phyloP scores from a whole-genome alignment of 2,888 invertebrate species.

The Ischnura elegans region DNA sequence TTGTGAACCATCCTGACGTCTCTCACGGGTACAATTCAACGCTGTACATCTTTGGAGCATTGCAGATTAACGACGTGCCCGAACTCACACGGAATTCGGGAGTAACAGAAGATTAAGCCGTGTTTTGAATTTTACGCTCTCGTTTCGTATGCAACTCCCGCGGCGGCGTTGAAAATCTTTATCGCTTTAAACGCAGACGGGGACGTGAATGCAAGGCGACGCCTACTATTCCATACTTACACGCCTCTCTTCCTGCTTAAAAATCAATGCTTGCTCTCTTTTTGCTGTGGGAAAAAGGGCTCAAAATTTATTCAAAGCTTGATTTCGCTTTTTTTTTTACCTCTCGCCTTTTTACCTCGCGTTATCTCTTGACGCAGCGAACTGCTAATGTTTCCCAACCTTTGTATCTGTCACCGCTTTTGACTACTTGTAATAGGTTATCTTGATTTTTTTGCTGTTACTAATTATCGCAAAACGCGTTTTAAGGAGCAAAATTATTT shows the following conservation, averaged over 20 bases:
- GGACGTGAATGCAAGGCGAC: not conserved
- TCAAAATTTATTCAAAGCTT: not conserved
- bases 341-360: not conserved
- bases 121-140: slow-evolving; percentile 9
- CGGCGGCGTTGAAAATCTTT: not conserved
- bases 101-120: slow-evolving; percentile 23
- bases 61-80: not conserved
- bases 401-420: too few relatives aligned
- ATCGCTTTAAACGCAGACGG: not conserved
- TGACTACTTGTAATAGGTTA: too few relatives aligned
- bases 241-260: not conserved
- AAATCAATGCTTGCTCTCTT: not conserved
- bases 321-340: not conserved
- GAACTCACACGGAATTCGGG: slow-evolving; percentile 4
- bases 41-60: slow-evolving; percentile 15
- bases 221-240: slow-evolving; percentile 5
- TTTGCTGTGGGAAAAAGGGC: not conserved
- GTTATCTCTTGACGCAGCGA: not conserved
- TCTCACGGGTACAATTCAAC: not conserved
- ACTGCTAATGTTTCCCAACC: not conserved
- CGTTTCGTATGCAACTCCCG: not conserved
- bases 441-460: too few relatives aligned
- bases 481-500: not conserved
- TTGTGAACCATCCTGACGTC: not conserved
- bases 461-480: too few relatives aligned